Evolutionary conservation across 2,888 invertebrate species (phyloP).

Genomic region (Drosophila tripunctata): DNA sequence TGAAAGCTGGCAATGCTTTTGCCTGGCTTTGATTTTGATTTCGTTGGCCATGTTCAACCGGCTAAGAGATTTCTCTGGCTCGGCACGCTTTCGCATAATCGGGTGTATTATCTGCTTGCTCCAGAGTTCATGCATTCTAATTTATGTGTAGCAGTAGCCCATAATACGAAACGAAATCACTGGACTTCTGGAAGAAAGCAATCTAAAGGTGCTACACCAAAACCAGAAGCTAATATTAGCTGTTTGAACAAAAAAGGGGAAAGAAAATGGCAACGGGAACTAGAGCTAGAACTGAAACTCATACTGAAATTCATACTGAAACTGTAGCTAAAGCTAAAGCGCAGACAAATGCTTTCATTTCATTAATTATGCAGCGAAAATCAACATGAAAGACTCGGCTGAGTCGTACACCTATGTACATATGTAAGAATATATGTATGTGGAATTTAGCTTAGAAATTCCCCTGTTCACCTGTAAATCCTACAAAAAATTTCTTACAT

Average conservation of each 20-base stretch:
- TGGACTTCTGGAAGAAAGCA: neutral
- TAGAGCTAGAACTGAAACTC: neutral
- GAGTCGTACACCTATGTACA: conserved; percentile 13
- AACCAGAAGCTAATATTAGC: neutral
- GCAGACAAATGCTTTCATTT: conserved; percentile 51
- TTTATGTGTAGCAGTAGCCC: conserved; percentile 25
- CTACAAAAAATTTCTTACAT: neutral
- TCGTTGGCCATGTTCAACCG: conserved; percentile 25
- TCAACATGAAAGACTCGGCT: conserved; percentile 42
- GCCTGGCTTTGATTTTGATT: conserved; percentile 36
- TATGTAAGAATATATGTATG: too few species aligned
- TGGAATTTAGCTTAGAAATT: neutral
- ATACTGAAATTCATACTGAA: neutral
- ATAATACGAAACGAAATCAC: neutral
- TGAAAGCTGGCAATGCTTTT: conserved; percentile 11
- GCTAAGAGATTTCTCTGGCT: conserved; percentile 32
- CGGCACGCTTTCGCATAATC: conserved; percentile 62
- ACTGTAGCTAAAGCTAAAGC: neutral
- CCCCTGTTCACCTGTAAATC: neutral
- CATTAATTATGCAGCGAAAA: conserved; percentile 71
- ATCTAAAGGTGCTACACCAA: neutral
- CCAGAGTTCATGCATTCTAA: conserved; percentile 35
- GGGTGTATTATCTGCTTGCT: conserved; percentile 52
- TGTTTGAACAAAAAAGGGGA: neutral
- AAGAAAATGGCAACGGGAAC: conserved; percentile 1